phyloP scores from a whole-genome alignment of 2,888 invertebrate species.

The Heteromyza rotundicornis region DNA sequence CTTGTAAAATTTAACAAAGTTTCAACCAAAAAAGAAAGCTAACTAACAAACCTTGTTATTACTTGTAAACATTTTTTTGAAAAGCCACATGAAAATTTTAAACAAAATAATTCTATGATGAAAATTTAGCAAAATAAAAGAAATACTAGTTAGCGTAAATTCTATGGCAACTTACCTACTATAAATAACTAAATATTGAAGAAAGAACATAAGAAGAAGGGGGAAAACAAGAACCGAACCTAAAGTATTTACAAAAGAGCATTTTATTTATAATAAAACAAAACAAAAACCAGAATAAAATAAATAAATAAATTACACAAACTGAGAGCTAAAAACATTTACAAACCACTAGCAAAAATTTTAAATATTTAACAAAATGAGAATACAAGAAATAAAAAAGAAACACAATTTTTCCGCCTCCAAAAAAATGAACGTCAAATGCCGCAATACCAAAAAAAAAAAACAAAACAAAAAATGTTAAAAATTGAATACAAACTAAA shows the following conservation, averaged over 20 bases:
- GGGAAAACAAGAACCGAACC: no score
- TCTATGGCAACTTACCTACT: conserved; percentile 14
- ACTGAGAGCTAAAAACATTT: background rate
- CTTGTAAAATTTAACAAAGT: background rate
- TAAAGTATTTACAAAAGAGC: conserved; percentile 48
- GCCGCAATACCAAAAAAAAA: background rate
- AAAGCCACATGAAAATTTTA: no score
- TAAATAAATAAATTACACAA: conserved; percentile 1
- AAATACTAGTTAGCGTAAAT: conserved; percentile 18
- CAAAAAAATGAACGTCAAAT: no score
- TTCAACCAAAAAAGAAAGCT: no score
- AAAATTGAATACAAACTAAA: background rate
- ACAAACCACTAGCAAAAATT: background rate
- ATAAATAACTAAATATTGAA: conserved; percentile 18
- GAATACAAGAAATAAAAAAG: background rate
- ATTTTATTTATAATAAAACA: conserved; percentile 39
- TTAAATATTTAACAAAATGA: conserved; percentile 17
- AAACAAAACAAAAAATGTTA: background rate
- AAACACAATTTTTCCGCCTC: background rate
- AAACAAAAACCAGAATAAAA: conserved; percentile 1
- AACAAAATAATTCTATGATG: background rate
- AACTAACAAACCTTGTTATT: no score
- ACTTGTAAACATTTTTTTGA: no score
- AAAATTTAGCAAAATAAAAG: conserved; percentile 8
- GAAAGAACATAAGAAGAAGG: conserved; percentile 11